Percentiles rank a stretch among this genome's conserved stretches.
phyloP scores from a whole-genome alignment of 2,797 vertebrate genomes.

The Ammospiza maritima region DNA sequence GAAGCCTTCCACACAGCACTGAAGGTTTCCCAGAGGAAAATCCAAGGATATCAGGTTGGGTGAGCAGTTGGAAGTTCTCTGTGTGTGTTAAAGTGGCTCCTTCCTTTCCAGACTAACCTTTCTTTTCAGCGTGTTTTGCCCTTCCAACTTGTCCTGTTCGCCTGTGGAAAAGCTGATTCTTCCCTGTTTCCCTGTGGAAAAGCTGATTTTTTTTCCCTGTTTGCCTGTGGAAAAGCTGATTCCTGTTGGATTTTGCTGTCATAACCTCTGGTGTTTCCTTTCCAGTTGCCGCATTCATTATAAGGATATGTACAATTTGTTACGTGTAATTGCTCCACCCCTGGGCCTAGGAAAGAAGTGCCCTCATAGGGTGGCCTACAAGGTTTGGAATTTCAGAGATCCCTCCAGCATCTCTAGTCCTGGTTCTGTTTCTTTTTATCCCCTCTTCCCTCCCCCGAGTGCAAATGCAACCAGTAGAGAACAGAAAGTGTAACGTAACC shows the following conservation, averaged over 20 bases:
- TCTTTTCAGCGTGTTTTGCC: not conserved
- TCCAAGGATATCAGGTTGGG: not conserved
- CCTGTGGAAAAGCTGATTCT: not conserved
- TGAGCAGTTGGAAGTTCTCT: not conserved
- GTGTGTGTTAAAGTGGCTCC: not conserved
- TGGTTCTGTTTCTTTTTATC: slow-evolving; percentile 6
- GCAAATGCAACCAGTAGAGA: slow-evolving; percentile 43
- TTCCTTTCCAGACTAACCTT: not conserved
- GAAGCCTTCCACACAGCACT: not conserved
- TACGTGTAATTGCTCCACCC: slow-evolving; percentile 94
- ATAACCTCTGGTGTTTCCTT: slow-evolving; percentile 82
- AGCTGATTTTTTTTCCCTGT: not conserved
- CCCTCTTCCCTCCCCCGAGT: not conserved
- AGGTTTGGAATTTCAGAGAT: slow-evolving; percentile 90
- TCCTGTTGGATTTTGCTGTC: slow-evolving; percentile 24
- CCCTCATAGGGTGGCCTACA: slow-evolving; percentile 98
- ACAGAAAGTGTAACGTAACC: slow-evolving; percentile 70
- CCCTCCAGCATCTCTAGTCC: slow-evolving; percentile 56
- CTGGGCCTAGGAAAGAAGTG: slow-evolving; percentile 98
- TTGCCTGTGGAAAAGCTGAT: not conserved
- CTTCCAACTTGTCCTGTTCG: not conserved
- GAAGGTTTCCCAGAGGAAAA: not conserved
- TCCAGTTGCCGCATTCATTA: slow-evolving; percentile 95
- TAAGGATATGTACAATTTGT: slow-evolving; percentile 99
- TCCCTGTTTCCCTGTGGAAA: not conserved